phyloP scores from a whole-genome alignment of 2,113 vertebrate genomes.

The Andinoacara biseriatus region DNA sequence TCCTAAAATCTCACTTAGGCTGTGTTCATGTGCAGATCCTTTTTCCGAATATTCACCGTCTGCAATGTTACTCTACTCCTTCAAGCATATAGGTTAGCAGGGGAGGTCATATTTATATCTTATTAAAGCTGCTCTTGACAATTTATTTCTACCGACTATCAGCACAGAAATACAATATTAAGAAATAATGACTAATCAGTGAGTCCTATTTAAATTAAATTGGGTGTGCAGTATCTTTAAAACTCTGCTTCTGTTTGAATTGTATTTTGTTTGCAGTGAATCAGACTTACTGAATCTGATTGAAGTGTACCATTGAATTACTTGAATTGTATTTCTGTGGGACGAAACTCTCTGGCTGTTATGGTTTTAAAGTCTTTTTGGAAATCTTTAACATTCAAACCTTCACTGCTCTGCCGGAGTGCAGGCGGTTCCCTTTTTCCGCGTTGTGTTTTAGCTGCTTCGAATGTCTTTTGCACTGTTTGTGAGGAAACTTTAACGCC shows the following conservation, averaged over 20 bases:
- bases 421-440: slow-evolving; percentile 30
- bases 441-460: slow-evolving; percentile 39
- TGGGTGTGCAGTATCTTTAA: slow-evolving; percentile 54
- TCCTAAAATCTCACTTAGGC: slow-evolving; percentile 8
- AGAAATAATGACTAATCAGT: background rate
- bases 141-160: slow-evolving; percentile 21
- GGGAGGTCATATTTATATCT: slow-evolving; percentile 18
- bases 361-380: slow-evolving; percentile 46
- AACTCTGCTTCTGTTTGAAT: slow-evolving; percentile 41
- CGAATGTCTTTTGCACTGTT: slow-evolving; percentile 67
- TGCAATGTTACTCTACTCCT: background rate
- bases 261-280: slow-evolving; percentile 40
- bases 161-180: background rate
- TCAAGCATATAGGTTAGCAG: background rate
- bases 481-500: slow-evolving; percentile 12
- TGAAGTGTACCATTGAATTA: slow-evolving; percentile 37
- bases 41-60: background rate
- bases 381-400: slow-evolving; percentile 23
- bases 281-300: slow-evolving; percentile 27
- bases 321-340: slow-evolving; percentile 54
- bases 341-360: slow-evolving; percentile 18
- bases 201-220: slow-evolving; percentile 41
- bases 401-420: slow-evolving; percentile 30
- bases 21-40: background rate
- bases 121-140: slow-evolving; percentile 12